Conservation (phyloP, 2,113 vertebrate species). For the Barbus barbus region DNA sequence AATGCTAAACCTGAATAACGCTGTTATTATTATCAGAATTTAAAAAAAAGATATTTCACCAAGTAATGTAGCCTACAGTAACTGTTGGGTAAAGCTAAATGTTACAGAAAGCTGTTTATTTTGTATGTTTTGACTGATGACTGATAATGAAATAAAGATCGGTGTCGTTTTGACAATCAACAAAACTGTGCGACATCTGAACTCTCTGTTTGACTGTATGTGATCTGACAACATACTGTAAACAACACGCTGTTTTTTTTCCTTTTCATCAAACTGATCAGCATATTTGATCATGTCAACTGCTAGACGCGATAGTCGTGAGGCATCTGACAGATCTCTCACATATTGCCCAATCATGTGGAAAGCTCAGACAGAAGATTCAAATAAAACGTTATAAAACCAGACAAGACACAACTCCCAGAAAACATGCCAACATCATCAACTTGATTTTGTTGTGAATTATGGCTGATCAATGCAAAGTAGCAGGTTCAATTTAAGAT, state of each 20-base stretch:
- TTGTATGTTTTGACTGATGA: neutral
- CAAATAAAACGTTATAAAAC: neutral
- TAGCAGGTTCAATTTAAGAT: neutral
- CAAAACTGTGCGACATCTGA: neutral
- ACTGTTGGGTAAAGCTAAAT: too few relatives aligned
- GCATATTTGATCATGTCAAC: too few relatives aligned
- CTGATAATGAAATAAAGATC: neutral
- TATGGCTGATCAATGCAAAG: neutral
- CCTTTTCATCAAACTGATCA: neutral
- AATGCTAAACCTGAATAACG: too few relatives aligned
- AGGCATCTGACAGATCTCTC: neutral
- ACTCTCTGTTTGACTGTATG: too few relatives aligned
- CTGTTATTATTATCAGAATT: too few relatives aligned
- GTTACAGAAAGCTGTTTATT: too few relatives aligned
- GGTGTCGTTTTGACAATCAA: neutral
- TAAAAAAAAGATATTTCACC: too few relatives aligned
- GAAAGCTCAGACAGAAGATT: neutral
- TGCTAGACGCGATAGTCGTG: neutral
- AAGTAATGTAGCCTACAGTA: too few relatives aligned
- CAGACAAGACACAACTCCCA: neutral
- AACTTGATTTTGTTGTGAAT: neutral
- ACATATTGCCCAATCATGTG: neutral
- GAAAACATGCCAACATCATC: neutral
- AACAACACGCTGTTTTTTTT: neutral
- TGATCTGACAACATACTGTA: neutral